A percentile compares a stretch with the other conserved stretches of the same genome.
These are phyloP conservation scores for Drosophila lini DNA, from an alignment of 1,140 invertebrate species.

Conservation along the genomic window DNA sequence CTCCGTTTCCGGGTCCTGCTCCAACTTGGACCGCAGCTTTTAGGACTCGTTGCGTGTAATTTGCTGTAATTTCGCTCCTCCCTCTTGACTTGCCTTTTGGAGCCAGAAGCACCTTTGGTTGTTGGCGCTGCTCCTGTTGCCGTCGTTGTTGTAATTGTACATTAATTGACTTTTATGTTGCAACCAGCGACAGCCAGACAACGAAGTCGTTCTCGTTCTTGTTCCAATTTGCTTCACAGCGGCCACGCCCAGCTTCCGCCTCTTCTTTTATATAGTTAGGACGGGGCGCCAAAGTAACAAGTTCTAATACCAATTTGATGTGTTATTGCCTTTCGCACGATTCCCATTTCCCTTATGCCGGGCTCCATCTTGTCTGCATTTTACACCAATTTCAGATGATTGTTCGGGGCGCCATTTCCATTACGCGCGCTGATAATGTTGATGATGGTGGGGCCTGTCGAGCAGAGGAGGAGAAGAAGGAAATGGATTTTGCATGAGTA, in stretches of 20 bases:
- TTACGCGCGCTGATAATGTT: slow-evolving; percentile 40
- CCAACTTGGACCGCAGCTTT: slow-evolving; percentile 54
- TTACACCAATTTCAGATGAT: slow-evolving; percentile 77
- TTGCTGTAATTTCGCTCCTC: slow-evolving; percentile 61
- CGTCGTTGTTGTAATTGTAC: slow-evolving; percentile 74
- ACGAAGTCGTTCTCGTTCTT: slow-evolving; percentile 15
- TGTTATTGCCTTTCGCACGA: slow-evolving; percentile 48
- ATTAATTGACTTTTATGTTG: slow-evolving; percentile 82
- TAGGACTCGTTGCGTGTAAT: slow-evolving; percentile 73
- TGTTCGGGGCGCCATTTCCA: slow-evolving; percentile 70
- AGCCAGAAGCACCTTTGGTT: slow-evolving; percentile 2
- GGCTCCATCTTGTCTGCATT: slow-evolving; percentile 33
- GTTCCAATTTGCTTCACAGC: slow-evolving; percentile 43
- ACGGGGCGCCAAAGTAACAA: slow-evolving; percentile 37
- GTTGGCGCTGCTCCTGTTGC: slow-evolving; percentile 30
- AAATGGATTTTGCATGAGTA: slow-evolving; percentile 42
- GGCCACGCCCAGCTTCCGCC: slow-evolving; percentile 8
- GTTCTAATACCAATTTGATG: slow-evolving; percentile 77
- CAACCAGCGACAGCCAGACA: slow-evolving; percentile 34
- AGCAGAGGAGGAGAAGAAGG: slow-evolving; percentile 6
- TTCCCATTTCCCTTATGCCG: slow-evolving; percentile 45
- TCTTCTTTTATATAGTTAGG: slow-evolving; percentile 2
- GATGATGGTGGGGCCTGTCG: slow-evolving; percentile 17
- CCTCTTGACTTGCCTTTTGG: background rate
- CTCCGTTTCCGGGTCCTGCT: slow-evolving; percentile 48